phyloP scores from a whole-genome alignment of 2,797 vertebrate genomes.

The Squalus acanthias region DNA sequence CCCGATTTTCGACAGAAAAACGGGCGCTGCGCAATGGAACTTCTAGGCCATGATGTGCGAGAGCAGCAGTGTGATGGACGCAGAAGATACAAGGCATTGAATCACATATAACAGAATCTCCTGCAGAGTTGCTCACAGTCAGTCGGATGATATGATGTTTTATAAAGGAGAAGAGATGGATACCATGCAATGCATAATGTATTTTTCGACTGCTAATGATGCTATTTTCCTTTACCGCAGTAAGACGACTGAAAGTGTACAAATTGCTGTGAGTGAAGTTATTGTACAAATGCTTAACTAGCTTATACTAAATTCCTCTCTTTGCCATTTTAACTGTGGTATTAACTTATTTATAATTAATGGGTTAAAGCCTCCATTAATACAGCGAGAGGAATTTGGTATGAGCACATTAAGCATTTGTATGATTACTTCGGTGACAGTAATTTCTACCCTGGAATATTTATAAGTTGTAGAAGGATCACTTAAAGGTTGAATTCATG shows the following conservation, averaged over 20 bases:
- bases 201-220: not conserved
- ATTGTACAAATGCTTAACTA: not conserved
- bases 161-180: not conserved
- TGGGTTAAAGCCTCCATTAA: not conserved
- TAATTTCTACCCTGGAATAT: slow-evolving; percentile 25
- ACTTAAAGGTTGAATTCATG: slow-evolving; percentile 14
- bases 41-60: not conserved
- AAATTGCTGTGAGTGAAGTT: not conserved
- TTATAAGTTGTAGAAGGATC: slow-evolving; percentile 13
- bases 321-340: not conserved
- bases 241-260: not conserved
- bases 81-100: too few relatives aligned
- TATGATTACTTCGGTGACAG: slow-evolving; percentile 8
- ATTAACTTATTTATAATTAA: not conserved
- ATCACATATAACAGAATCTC: slow-evolving; percentile 5
- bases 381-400: not conserved
- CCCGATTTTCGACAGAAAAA: not conserved
- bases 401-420: not conserved
- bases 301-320: not conserved
- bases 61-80: not conserved
- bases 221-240: not conserved
- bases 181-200: slow-evolving; percentile 13
- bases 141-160: not conserved
- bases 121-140: not conserved
- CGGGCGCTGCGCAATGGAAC: too few relatives aligned